These are phyloP conservation scores for Chironomus tentans DNA, from an alignment of 2,888 invertebrate species.

Conservation along the genomic window DNA sequence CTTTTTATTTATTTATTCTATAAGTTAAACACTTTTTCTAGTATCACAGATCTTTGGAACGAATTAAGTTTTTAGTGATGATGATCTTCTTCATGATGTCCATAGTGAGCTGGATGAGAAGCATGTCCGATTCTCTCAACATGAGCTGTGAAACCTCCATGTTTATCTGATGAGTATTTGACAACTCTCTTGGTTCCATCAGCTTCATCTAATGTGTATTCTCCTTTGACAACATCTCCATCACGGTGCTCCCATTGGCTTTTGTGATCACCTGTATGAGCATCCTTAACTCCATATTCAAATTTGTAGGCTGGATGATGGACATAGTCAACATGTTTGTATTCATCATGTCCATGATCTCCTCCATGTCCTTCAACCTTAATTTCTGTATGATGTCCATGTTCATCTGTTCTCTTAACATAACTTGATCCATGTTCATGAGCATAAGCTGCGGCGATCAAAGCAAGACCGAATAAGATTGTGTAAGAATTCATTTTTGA, in stretches of 20 bases:
- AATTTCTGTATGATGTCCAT: constrained; percentile 12
- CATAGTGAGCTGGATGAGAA: constrained; percentile 20
- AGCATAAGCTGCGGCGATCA: not conserved
- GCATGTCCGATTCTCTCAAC: constrained; percentile 44
- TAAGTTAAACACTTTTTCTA: too few species aligned
- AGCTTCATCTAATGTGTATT: constrained; percentile 41
- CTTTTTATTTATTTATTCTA: too few species aligned
- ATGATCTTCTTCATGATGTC: not conserved
- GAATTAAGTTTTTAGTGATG: too few species aligned
- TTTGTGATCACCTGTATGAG: constrained; percentile 44
- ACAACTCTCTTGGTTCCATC: constrained; percentile 45
- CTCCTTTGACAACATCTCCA: constrained; percentile 16
- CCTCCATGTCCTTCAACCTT: not conserved
- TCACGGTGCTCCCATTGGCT: constrained; percentile 21
- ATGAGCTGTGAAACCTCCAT: constrained; percentile 45
- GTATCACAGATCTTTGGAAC: too few species aligned
- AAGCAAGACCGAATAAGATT: not conserved
- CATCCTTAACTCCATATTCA: constrained; percentile 45
- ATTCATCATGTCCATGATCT: not conserved
- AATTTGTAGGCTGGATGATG: constrained; percentile 42
- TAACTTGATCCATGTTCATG: constrained; percentile 12
- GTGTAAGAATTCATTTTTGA: constrained; percentile 3
- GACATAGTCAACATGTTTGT: not conserved
- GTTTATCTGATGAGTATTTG: constrained; percentile 44
- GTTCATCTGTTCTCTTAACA: constrained; percentile 10